Conservation (phyloP, 2,113 vertebrate species). For the Caretta caretta region DNA sequence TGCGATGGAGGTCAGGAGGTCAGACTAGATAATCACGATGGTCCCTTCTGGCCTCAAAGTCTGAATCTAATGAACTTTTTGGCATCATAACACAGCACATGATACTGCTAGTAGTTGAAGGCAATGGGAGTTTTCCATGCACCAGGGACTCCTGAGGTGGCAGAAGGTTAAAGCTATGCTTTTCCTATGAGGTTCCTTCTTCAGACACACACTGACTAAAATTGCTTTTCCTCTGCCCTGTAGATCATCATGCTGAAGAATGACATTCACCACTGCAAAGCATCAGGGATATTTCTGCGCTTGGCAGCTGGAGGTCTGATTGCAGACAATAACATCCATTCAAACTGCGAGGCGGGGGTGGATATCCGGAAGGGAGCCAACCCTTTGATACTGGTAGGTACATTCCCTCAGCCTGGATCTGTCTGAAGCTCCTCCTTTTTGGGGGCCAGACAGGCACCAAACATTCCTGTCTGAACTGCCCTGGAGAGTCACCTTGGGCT, state of each 20-base stretch:
- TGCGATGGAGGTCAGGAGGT: neutral
- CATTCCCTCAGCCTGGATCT: neutral
- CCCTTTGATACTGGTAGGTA: slow-evolving; percentile 86
- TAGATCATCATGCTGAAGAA: slow-evolving; percentile 91
- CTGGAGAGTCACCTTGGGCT: neutral
- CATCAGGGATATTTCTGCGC: slow-evolving; percentile 88
- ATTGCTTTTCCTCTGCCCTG: neutral
- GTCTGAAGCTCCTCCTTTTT: neutral
- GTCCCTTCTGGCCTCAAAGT: neutral
- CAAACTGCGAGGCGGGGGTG: slow-evolving; percentile 86
- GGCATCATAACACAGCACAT: neutral
- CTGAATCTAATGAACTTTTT: neutral
- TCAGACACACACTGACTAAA: neutral
- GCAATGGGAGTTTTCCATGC: neutral
- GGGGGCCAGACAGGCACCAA: neutral
- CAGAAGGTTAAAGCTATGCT: neutral
- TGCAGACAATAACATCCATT: slow-evolving; percentile 89
- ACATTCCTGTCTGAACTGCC: neutral
- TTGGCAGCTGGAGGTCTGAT: slow-evolving; percentile 88
- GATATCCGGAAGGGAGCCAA: slow-evolving; percentile 90
- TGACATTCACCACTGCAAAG: slow-evolving; percentile 87
- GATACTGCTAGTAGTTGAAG: no score
- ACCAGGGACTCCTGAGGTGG: neutral
- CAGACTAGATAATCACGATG: neutral
- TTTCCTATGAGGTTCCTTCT: neutral